phyloP scores from a whole-genome alignment of 2,888 invertebrate genomes.

The Vandiemenella viatica region DNA sequence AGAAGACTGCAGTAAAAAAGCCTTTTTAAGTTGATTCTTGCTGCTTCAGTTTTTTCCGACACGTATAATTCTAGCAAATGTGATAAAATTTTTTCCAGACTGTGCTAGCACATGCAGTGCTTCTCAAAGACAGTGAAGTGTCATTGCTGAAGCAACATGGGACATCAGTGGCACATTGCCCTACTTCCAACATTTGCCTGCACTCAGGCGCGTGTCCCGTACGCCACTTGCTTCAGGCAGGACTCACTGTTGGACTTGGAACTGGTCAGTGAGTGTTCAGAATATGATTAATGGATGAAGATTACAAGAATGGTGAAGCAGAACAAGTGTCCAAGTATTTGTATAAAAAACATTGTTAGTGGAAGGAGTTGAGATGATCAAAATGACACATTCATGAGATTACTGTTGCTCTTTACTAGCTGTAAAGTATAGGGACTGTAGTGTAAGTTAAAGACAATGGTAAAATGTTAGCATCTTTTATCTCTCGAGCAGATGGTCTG shows the following conservation, averaged over 20 bases:
- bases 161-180: slow-evolving; percentile 69
- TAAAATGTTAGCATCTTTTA: too few species aligned
- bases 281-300: not conserved
- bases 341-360: not conserved
- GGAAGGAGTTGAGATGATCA: not conserved
- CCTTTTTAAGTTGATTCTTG: too few species aligned
- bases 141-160: slow-evolving; percentile 40
- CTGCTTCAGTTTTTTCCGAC: too few species aligned
- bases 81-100: slow-evolving; percentile 34
- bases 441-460: too few species aligned
- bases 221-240: slow-evolving; percentile 40
- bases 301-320: too few species aligned
- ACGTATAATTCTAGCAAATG: too few species aligned
- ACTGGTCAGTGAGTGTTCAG: slow-evolving; percentile 43
- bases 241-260: slow-evolving; percentile 67
- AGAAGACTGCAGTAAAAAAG: too few species aligned
- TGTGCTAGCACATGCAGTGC: slow-evolving; percentile 71
- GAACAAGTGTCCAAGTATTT: too few species aligned
- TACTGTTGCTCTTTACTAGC: not conserved
- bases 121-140: slow-evolving; percentile 56
- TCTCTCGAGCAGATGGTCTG: too few species aligned
- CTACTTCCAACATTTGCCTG: slow-evolving; percentile 68
- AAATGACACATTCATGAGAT: not conserved
- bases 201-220: slow-evolving; percentile 72
- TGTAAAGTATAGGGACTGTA: too few species aligned